phyloP scores from a whole-genome alignment of 2,113 vertebrate species.

The Ochotona curzoniae region DNA sequence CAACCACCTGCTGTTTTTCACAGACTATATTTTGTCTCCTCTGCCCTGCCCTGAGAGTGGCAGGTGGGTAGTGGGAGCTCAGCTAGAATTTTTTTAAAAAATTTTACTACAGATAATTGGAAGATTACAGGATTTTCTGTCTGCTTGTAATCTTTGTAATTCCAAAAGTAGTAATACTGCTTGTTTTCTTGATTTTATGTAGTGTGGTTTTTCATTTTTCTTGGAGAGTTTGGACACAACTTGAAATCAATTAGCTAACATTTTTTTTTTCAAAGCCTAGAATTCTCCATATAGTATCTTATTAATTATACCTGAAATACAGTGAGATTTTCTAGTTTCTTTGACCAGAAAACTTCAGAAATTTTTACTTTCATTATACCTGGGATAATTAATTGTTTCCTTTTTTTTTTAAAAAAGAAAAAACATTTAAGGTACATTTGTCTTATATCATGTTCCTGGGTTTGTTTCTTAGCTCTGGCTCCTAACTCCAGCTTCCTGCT shows the following conservation, averaged over 20 bases:
- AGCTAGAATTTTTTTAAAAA: not conserved
- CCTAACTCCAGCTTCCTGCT: no score
- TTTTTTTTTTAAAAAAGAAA: no score
- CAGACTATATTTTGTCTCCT: not conserved
- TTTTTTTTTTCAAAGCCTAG: slow-evolving; percentile 20
- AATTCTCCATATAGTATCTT: not conserved
- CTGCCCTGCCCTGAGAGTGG: no score
- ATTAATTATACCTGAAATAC: not conserved
- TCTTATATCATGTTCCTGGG: no score
- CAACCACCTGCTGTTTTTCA: not conserved
- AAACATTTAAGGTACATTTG: no score
- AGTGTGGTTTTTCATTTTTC: not conserved
- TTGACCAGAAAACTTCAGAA: not conserved
- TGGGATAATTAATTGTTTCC: not conserved
- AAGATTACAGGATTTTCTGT: not conserved
- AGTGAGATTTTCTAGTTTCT: not conserved
- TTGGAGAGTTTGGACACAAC: no score
- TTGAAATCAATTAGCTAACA: not conserved
- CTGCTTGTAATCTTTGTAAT: not conserved
- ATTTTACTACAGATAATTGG: not conserved
- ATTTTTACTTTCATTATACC: not conserved
- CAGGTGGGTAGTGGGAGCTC: not conserved
- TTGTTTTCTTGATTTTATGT: not conserved
- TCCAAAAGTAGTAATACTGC: not conserved
- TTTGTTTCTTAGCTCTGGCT: no score